Conservation (phyloP, 2,888 invertebrate genomes). For the Xylota sylvarum region DNA sequence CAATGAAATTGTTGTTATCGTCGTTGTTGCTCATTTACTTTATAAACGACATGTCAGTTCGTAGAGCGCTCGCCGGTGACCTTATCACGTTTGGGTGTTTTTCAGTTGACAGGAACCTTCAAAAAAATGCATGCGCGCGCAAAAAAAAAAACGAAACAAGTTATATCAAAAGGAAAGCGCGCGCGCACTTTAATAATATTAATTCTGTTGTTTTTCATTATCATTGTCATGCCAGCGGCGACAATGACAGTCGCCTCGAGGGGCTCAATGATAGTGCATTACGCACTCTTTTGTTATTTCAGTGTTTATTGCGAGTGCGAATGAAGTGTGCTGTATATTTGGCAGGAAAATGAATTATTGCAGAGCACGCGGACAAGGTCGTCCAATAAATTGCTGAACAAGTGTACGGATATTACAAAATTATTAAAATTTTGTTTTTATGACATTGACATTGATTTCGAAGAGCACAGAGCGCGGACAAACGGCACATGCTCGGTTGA, state of each 20-base stretch:
- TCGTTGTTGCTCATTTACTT: conserved; percentile 51
- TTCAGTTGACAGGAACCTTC: conserved; percentile 69
- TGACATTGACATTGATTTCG: conserved; percentile 21
- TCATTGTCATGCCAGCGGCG: conserved; percentile 55
- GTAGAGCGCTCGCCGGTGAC: conserved; percentile 56
- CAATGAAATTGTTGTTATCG: conserved; percentile 60
- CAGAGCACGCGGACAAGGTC: conserved; percentile 10
- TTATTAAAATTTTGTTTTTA: conserved; percentile 8
- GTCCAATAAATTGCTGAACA: conserved; percentile 4
- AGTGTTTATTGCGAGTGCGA: not conserved
- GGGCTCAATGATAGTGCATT: conserved; percentile 33
- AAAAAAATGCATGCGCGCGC: conserved; percentile 51
- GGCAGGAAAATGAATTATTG: conserved; percentile 5
- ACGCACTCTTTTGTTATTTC: conserved; percentile 33
- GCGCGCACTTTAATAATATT: conserved; percentile 26
- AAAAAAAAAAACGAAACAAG: conserved; percentile 23
- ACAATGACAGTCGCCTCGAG: conserved; percentile 50
- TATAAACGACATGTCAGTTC: conserved; percentile 67
- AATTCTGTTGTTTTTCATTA: conserved; percentile 64
- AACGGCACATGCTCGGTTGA: not conserved
- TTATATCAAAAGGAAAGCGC: conserved; percentile 68
- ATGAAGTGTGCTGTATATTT: not conserved
- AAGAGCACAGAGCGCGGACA: not conserved
- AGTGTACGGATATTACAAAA: conserved; percentile 9
- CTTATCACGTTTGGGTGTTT: conserved; percentile 76